A percentile compares a stretch with the other conserved stretches of the same genome.
phyloP scores from a whole-genome alignment of 2,797 vertebrate genomes.

The Valencia hispanica region DNA sequence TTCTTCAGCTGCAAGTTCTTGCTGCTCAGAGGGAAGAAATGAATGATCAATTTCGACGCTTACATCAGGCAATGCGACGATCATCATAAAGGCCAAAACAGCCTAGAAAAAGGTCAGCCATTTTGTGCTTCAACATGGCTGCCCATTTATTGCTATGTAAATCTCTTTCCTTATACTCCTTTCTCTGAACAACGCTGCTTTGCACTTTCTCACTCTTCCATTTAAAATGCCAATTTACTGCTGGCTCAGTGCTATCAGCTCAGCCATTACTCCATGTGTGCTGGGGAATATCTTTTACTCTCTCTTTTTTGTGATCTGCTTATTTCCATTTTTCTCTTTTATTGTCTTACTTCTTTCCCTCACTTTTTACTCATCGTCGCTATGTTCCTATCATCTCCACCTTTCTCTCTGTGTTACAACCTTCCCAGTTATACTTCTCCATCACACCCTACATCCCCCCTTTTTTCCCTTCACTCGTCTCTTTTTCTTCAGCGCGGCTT shows the following conservation, averaged over 20 bases:
- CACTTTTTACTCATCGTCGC: background rate
- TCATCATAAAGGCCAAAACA: conserved; percentile 54
- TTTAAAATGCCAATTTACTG: conserved; percentile 83
- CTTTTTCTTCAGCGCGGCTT: conserved; percentile 71
- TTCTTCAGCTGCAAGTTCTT: conserved; percentile 9
- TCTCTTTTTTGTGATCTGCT: conserved; percentile 37
- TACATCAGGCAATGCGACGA: conserved; percentile 26
- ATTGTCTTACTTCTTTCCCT: conserved; percentile 15
- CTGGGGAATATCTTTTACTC: conserved; percentile 70
- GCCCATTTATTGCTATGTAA: conserved; percentile 73
- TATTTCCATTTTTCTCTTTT: conserved; percentile 29
- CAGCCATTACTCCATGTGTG: conserved; percentile 78
- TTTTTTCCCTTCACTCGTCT: conserved; percentile 74
- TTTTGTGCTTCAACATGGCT: conserved; percentile 81
- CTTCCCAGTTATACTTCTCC: conserved; percentile 38
- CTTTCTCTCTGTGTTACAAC: conserved; percentile 40
- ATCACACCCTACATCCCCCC: conserved; percentile 52
- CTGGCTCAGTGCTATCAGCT: conserved; percentile 77
- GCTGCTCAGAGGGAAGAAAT: conserved; percentile 14
- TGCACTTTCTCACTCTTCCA: conserved; percentile 73
- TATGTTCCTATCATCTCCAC: conserved; percentile 36
- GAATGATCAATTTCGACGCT: conserved; percentile 27
- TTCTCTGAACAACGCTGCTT: conserved; percentile 59
- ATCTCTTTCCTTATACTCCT: conserved; percentile 57
- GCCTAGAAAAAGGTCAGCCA: conserved; percentile 73